A percentile compares a stretch with the other conserved stretches of the same genome.
Conservation (phyloP, 2,797 vertebrate genomes). For the Acanthurus tractus region DNA sequence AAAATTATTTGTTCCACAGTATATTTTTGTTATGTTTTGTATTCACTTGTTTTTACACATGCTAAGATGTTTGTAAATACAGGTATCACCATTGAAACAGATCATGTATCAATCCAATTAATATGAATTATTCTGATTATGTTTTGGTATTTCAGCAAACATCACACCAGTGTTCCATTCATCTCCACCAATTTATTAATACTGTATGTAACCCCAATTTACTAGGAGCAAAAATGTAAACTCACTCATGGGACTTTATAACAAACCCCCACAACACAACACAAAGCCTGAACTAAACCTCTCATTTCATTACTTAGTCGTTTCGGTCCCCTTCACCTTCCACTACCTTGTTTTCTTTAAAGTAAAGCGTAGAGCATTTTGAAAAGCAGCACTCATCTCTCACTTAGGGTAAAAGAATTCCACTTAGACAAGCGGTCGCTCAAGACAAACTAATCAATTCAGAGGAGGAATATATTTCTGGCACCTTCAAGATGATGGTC, state of each 20-base stretch:
- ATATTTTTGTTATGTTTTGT: too few relatives aligned
- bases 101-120: too few relatives aligned
- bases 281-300: constrained; percentile 24
- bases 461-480: constrained; percentile 46
- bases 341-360: constrained; percentile 25
- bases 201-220: too few relatives aligned
- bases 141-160: too few relatives aligned
- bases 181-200: too few relatives aligned
- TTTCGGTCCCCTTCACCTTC: constrained; percentile 28
- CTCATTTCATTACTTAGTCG: constrained; percentile 13
- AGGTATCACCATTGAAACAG: too few relatives aligned
- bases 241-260: constrained; percentile 3
- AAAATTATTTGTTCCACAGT: too few relatives aligned
- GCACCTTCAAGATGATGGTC: constrained; percentile 60
- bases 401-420: constrained; percentile 49
- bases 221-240: constrained; percentile 5
- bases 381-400: constrained; percentile 49
- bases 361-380: constrained; percentile 13
- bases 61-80: too few relatives aligned
- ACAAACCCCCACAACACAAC: constrained; percentile 16
- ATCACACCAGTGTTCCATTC: too few relatives aligned
- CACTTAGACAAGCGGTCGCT: constrained; percentile 25
- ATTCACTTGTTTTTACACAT: too few relatives aligned
- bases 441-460: constrained; percentile 41
- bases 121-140: too few relatives aligned